Percentiles rank a stretch among this genome's conserved stretches.
These are phyloP conservation scores for Ochropleura plecta DNA, from an alignment of 2,888 invertebrate species.

Conservation along the genomic window DNA sequence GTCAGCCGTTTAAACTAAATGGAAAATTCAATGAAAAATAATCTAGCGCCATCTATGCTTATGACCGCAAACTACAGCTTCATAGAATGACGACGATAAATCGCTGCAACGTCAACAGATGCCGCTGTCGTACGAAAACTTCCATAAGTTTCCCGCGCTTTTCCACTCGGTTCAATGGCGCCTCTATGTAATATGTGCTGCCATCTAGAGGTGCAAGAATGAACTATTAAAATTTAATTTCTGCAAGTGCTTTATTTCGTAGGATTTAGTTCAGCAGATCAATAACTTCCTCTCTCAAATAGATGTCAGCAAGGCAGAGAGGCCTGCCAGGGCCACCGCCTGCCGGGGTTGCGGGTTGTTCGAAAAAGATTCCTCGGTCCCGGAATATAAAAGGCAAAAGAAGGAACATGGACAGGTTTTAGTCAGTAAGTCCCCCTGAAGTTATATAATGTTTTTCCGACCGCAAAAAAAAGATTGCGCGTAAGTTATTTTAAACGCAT, in stretches of 20 bases:
- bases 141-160: conserved; percentile 17
- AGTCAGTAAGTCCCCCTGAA: no score
- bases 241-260: neutral
- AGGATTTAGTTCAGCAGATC: neutral
- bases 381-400: no score
- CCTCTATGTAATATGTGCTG: neutral
- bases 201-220: neutral
- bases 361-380: no score
- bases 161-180: neutral
- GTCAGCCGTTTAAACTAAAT: no score
- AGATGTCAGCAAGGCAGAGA: no score
- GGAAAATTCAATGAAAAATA: neutral
- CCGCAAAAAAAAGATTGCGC: no score
- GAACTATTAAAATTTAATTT: neutral
- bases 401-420: no score
- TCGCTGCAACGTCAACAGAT: conserved; percentile 26
- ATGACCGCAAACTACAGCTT: neutral
- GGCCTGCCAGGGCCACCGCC: no score
- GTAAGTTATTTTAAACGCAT: neutral
- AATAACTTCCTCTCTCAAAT: neutral
- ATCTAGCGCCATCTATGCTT: conserved; percentile 49
- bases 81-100: neutral
- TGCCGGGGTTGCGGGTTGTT: no score
- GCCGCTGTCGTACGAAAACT: conserved; percentile 24
- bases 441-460: no score